phyloP scores from a whole-genome alignment of 2,797 vertebrate genomes.

The Otus scops region DNA sequence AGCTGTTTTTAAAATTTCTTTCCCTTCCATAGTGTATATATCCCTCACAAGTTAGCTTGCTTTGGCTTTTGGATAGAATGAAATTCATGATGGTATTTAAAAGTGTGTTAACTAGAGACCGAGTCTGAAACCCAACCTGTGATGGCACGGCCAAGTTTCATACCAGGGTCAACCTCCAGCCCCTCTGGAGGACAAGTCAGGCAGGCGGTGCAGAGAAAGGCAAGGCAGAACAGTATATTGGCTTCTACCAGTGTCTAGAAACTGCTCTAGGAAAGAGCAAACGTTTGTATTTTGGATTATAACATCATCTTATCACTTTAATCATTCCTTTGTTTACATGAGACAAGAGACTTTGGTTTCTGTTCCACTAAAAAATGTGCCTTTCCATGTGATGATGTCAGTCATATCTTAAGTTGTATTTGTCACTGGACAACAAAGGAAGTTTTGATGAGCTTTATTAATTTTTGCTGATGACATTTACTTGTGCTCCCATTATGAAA shows the following conservation, averaged over 20 bases:
- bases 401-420: neutral
- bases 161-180: neutral
- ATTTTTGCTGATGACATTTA: constrained; percentile 39
- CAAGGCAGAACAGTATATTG: neutral
- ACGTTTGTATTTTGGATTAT: neutral
- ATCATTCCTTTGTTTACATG: neutral
- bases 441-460: neutral
- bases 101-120: rapidly evolving
- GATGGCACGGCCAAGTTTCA: rapidly evolving
- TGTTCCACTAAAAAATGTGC: constrained; percentile 20
- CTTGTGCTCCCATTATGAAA: constrained; percentile 3
- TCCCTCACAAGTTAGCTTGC: neutral
- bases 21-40: neutral
- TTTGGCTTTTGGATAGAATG: neutral
- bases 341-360: constrained; percentile 14
- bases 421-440: neutral
- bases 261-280: neutral
- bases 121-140: neutral
- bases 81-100: neutral
- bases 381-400: constrained; percentile 30
- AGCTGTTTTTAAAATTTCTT: neutral
- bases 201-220: neutral
- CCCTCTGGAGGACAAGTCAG: neutral
- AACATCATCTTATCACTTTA: neutral
- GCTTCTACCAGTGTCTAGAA: neutral